Conservation (phyloP, 2,113 vertebrate genomes). For the Coreoperca whiteheadi region DNA sequence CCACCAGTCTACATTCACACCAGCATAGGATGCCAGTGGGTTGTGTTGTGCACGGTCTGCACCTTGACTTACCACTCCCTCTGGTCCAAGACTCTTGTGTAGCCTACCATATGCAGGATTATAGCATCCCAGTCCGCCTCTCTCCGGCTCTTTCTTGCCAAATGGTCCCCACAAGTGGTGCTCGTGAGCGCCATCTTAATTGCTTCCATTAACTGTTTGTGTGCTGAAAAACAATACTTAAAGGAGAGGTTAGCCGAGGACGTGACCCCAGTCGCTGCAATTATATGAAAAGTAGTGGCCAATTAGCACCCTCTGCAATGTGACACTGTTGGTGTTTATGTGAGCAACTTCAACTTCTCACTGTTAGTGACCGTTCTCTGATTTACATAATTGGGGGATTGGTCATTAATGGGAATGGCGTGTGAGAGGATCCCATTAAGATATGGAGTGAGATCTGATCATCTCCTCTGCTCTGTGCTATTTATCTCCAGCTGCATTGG, state of each 20-base stretch:
- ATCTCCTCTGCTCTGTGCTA: constrained; percentile 66
- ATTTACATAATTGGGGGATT: constrained; percentile 86
- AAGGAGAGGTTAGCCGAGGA: constrained; percentile 77
- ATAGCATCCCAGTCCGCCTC: constrained; percentile 36
- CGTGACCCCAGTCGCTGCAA: constrained; percentile 77
- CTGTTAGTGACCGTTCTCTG: constrained; percentile 71
- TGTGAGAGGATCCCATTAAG: constrained; percentile 84
- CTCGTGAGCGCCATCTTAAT: constrained; percentile 77
- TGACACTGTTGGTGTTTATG: constrained; percentile 81
- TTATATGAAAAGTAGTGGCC: constrained; percentile 84
- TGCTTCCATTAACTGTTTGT: constrained; percentile 83
- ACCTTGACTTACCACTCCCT: constrained; percentile 28
- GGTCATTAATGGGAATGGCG: constrained; percentile 81
- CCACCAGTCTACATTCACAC: background rate
- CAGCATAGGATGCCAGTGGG: background rate
- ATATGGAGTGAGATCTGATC: constrained; percentile 84
- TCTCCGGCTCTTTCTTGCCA: constrained; percentile 60
- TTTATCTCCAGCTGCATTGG: constrained; percentile 73
- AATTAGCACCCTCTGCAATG: constrained; percentile 84
- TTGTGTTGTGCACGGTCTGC: background rate
- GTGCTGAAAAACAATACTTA: constrained; percentile 83
- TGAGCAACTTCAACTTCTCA: constrained; percentile 80
- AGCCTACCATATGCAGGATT: constrained; percentile 13
- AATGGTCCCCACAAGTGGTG: constrained; percentile 73
- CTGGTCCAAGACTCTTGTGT: constrained; percentile 41